A percentile compares a stretch with the other conserved stretches of the same genome.
phyloP scores from a whole-genome alignment of 2,888 invertebrate species.

The Cheilosia vulpina region DNA sequence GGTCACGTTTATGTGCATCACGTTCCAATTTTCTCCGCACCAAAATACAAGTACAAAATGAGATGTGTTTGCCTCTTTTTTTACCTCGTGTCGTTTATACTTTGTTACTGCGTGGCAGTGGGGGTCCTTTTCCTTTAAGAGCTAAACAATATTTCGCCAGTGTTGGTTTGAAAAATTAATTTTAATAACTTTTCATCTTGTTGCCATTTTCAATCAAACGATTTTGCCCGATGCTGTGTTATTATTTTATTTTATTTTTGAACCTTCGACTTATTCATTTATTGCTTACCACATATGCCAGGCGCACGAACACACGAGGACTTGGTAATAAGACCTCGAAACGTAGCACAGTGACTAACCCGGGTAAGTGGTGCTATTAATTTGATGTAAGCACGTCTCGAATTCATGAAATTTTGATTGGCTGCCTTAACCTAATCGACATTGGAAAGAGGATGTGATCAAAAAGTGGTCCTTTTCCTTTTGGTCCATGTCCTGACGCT shows the following conservation, averaged over 20 bases:
- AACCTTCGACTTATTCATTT: constrained; percentile 14
- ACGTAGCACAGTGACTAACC: constrained; percentile 5
- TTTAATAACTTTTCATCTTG: constrained; percentile 55
- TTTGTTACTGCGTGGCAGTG: constrained; percentile 13
- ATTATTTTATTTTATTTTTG: constrained; percentile 12
- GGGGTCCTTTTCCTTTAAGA: constrained; percentile 1
- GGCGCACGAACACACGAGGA: background rate
- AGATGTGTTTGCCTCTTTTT: constrained; percentile 50
- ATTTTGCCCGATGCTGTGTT: constrained; percentile 15
- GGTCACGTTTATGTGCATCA: constrained; percentile 74
- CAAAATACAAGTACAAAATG: constrained; percentile 64
- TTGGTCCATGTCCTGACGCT: constrained; percentile 23
- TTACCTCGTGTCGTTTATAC: background rate
- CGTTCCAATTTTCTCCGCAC: constrained; percentile 69
- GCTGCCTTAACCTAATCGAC: constrained; percentile 62
- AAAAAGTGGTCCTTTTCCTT: constrained; percentile 21
- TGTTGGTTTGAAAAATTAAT: constrained; percentile 43
- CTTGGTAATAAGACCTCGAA: background rate
- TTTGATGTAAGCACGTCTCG: constrained; percentile 67
- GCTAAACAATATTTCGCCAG: constrained; percentile 12
- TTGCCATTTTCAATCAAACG: constrained; percentile 57
- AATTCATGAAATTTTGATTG: constrained; percentile 70
- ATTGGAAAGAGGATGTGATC: constrained; percentile 27
- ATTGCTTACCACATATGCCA: background rate
- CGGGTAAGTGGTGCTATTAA: constrained; percentile 45